These are phyloP conservation scores for Coluber constrictor DNA, from an alignment of 2,797 vertebrate species.

Conservation along the genomic window DNA sequence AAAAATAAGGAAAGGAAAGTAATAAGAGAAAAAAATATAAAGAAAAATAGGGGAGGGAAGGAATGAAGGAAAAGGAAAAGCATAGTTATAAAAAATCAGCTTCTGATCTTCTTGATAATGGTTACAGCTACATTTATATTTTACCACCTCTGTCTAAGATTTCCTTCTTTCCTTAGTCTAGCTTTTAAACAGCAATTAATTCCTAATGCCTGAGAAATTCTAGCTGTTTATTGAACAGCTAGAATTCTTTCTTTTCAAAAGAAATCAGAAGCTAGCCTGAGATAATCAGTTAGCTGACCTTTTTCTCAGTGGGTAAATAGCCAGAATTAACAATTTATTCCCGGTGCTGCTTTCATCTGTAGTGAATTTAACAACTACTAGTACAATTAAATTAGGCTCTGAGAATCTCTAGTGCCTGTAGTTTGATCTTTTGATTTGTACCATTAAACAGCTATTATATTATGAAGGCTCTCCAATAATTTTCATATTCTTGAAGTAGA, in stretches of 20 bases:
- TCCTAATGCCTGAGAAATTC: neutral
- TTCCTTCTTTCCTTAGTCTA: neutral
- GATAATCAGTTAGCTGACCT: neutral
- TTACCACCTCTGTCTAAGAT: neutral
- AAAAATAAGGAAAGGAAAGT: neutral
- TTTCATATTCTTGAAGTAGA: neutral
- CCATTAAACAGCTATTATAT: neutral
- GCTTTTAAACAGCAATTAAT: neutral
- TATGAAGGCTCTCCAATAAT: neutral
- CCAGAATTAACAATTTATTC: neutral
- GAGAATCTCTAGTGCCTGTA: neutral
- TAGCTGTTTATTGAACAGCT: slow-evolving; percentile 4
- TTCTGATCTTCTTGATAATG: neutral
- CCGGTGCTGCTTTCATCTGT: slow-evolving; percentile 11
- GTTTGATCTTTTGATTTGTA: neutral
- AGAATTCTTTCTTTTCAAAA: neutral
- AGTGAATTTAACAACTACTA: neutral
- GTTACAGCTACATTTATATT: neutral
- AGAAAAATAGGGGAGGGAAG: neutral
- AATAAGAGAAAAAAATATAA: neutral
- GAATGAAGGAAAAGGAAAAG: neutral
- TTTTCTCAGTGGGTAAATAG: slow-evolving; percentile 4
- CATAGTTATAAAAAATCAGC: neutral
- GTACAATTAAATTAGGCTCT: neutral
- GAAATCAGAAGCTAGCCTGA: slow-evolving; percentile 3